Percentiles rank a stretch among this genome's conserved stretches.
Conservation (phyloP, 2,888 invertebrate species). For the Lottia gigantea region DNA sequence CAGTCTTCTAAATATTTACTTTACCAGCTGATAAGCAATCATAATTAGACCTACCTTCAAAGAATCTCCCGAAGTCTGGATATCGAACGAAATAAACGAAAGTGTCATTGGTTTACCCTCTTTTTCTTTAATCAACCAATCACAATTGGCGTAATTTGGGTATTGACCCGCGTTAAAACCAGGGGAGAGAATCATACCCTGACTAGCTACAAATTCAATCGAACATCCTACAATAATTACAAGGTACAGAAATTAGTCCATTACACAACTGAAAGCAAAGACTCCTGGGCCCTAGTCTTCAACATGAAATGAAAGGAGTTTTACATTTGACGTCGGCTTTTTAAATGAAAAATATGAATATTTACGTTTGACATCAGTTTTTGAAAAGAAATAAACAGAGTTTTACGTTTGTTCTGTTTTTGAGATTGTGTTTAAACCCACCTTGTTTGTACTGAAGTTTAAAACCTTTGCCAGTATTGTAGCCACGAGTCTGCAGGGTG, state of each 20-base stretch:
- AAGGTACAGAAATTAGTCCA: neutral
- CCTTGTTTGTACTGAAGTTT: slow-evolving; percentile 46
- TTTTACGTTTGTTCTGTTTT: too few species aligned
- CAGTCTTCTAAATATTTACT: too few species aligned
- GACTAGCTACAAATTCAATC: slow-evolving; percentile 28
- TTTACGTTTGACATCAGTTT: too few species aligned
- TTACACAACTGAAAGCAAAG: neutral
- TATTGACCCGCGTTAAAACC: slow-evolving; percentile 36
- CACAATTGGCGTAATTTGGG: slow-evolving; percentile 36
- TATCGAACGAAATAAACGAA: slow-evolving; percentile 24
- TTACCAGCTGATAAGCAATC: neutral
- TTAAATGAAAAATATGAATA: too few species aligned
- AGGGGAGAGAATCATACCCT: slow-evolving; percentile 45
- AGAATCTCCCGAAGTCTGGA: slow-evolving; percentile 30
- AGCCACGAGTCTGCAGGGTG: slow-evolving; percentile 37
- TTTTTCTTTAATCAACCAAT: slow-evolving; percentile 31
- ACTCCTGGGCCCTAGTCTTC: too few species aligned
- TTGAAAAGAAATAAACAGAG: too few species aligned
- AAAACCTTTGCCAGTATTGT: slow-evolving; percentile 35
- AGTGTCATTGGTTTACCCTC: slow-evolving; percentile 31
- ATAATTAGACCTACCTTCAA: slow-evolving; percentile 31
- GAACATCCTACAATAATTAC: slow-evolving; percentile 35
- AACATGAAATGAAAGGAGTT: too few species aligned
- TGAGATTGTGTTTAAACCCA: slow-evolving; percentile 15
- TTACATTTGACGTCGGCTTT: too few species aligned